Evolutionary conservation across 2,888 invertebrate genomes (phyloP).

Genomic region (Eumacrocentrus americanus): DNA sequence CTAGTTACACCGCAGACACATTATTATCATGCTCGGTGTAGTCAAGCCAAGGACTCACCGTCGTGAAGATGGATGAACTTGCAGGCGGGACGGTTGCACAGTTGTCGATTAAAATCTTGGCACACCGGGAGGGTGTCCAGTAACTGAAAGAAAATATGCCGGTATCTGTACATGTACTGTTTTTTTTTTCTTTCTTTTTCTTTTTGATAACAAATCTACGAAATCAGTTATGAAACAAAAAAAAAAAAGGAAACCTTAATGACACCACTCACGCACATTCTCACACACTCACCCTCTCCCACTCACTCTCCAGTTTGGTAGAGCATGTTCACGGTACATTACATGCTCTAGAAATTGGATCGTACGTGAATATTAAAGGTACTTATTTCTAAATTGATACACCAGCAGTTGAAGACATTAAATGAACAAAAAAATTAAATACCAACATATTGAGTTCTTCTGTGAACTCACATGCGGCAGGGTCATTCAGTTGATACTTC

Average conservation of each 20-base stretch:
- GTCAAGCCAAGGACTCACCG: slow-evolving; percentile 69
- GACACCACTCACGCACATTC: slow-evolving; percentile 33
- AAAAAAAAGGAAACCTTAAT: slow-evolving; percentile 35
- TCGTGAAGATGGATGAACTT: slow-evolving; percentile 98
- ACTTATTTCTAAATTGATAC: slow-evolving; percentile 52
- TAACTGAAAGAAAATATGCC: slow-evolving; percentile 80
- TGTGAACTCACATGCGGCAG: slow-evolving; percentile 1
- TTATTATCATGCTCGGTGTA: not conserved
- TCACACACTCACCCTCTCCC: slow-evolving; percentile 32
- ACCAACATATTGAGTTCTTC: not conserved
- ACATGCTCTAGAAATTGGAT: slow-evolving; percentile 59
- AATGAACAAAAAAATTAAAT: not conserved
- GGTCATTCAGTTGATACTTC: slow-evolving; percentile 27
- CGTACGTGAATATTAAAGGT: slow-evolving; percentile 52
- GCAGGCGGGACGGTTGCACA: slow-evolving; percentile 95
- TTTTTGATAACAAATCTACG: slow-evolving; percentile 15
- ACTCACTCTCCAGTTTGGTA: slow-evolving; percentile 53
- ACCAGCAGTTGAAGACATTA: slow-evolving; percentile 45
- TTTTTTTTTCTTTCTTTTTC: slow-evolving; percentile 11
- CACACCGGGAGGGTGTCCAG: slow-evolving; percentile 99
- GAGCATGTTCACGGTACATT: slow-evolving; percentile 56
- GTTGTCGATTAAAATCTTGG: slow-evolving; percentile 99
- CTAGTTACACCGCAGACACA: slow-evolving; percentile 7
- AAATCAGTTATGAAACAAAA: slow-evolving; percentile 35
- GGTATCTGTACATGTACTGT: slow-evolving; percentile 46